phyloP scores from a whole-genome alignment of 2,888 invertebrate genomes.

The Scaptomyza parva region DNA sequence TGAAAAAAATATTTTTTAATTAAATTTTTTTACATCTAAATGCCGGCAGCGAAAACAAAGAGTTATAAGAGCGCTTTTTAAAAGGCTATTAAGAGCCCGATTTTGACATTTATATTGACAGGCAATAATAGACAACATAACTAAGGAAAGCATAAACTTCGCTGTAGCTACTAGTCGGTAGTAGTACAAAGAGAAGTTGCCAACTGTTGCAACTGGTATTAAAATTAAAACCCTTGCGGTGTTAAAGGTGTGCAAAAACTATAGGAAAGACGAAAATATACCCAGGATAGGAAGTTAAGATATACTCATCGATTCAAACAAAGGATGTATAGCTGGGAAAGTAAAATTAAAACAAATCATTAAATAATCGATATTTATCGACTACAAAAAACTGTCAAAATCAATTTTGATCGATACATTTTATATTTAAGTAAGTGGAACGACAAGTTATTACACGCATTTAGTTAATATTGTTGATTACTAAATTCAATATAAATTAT shows the following conservation, averaged over 20 bases:
- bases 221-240: slow-evolving; percentile 65
- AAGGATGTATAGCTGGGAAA: no score
- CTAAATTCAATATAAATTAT: no score
- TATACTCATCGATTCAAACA: no score
- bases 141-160: slow-evolving; percentile 55
- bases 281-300: background rate
- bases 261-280: slow-evolving; percentile 9
- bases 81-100: slow-evolving; percentile 67
- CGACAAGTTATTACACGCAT: no score
- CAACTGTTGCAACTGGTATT: slow-evolving; percentile 49
- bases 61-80: slow-evolving; percentile 52
- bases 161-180: no score
- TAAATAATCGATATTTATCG: no score
- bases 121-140: slow-evolving; percentile 80
- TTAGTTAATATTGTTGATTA: no score
- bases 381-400: no score
- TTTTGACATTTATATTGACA: slow-evolving; percentile 82
- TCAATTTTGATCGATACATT: background rate
- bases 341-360: no score
- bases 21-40: slow-evolving; percentile 43
- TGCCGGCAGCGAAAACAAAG: slow-evolving; percentile 53
- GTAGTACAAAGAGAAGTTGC: slow-evolving; percentile 6
- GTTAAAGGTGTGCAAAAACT: slow-evolving; percentile 31
- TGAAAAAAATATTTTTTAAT: slow-evolving; percentile 49
- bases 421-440: no score